Evolutionary conservation across 2,888 invertebrate genomes (phyloP).

Genomic region (Perizoma flavofasciatum): DNA sequence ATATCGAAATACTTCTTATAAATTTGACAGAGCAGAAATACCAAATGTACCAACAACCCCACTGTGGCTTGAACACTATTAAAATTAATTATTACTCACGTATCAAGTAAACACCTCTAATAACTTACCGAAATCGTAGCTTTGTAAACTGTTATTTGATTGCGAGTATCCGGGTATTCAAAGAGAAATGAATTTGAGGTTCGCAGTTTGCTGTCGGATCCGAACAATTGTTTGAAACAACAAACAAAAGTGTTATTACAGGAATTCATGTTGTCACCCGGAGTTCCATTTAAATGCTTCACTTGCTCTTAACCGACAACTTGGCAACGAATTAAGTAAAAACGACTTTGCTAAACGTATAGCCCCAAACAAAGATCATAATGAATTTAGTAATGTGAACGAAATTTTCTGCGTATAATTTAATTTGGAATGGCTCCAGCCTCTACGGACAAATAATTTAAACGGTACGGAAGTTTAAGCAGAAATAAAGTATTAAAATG

Average conservation of each 20-base stretch:
- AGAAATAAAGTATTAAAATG: slow-evolving; percentile 78
- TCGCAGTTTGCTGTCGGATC: slow-evolving; percentile 40
- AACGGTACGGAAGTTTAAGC: slow-evolving; percentile 77
- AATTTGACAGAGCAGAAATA: no score
- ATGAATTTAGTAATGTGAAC: slow-evolving; percentile 69
- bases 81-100: slow-evolving; percentile 5
- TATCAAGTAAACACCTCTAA: slow-evolving; percentile 11
- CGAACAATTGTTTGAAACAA: slow-evolving; percentile 45
- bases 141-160: slow-evolving; percentile 23
- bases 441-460: slow-evolving; percentile 77
- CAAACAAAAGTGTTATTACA: slow-evolving; percentile 45
- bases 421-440: slow-evolving; percentile 79
- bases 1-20: no score
- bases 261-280: slow-evolving; percentile 46
- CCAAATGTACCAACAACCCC: no score
- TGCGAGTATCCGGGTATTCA: slow-evolving; percentile 23
- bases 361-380: slow-evolving; percentile 59
- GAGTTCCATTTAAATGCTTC: slow-evolving; percentile 48
- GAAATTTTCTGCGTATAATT: slow-evolving; percentile 75
- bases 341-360: slow-evolving; percentile 54
- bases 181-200: slow-evolving; percentile 37
- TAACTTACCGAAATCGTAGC: slow-evolving; percentile 14
- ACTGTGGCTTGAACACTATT: not conserved
- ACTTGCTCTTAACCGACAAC: slow-evolving; percentile 44
- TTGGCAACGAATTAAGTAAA: slow-evolving; percentile 57